phyloP scores from a whole-genome alignment of 2,113 vertebrate genomes.

The Vidua chalybeata region DNA sequence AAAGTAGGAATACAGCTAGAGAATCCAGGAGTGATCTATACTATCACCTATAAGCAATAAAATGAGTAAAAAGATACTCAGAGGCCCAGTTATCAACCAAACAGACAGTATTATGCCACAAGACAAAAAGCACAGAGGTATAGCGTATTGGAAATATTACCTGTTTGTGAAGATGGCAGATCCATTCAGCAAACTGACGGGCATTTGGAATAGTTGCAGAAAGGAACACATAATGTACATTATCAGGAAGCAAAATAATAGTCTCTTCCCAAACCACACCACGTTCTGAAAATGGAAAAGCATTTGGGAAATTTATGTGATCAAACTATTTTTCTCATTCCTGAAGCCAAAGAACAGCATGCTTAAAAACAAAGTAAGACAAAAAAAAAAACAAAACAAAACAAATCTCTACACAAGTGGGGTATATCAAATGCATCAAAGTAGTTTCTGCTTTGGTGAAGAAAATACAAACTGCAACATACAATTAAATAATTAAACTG shows the following conservation, averaged over 20 bases:
- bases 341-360: neutral
- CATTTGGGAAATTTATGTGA: neutral
- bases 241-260: constrained; percentile 97
- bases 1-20: neutral
- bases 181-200: constrained; percentile 98
- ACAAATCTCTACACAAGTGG: neutral
- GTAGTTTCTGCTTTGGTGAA: neutral
- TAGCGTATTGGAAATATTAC: constrained; percentile 52
- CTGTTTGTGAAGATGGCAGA: constrained; percentile 97
- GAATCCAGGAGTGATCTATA: neutral
- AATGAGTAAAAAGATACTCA: neutral
- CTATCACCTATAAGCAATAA: neutral
- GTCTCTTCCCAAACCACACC: constrained; percentile 99
- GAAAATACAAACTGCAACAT: neutral
- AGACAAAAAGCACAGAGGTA: neutral
- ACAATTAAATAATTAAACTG: neutral
- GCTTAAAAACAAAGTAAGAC: neutral
- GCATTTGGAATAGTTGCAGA: constrained; percentile 98
- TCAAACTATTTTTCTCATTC: neutral
- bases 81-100: neutral
- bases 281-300: constrained; percentile 80
- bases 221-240: constrained; percentile 97
- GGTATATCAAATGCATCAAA: neutral
- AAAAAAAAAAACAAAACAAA: neutral
- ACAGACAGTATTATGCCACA: neutral